Conservation (phyloP, 2,113 vertebrate genomes). For the Eulacestoma nigropectus region DNA sequence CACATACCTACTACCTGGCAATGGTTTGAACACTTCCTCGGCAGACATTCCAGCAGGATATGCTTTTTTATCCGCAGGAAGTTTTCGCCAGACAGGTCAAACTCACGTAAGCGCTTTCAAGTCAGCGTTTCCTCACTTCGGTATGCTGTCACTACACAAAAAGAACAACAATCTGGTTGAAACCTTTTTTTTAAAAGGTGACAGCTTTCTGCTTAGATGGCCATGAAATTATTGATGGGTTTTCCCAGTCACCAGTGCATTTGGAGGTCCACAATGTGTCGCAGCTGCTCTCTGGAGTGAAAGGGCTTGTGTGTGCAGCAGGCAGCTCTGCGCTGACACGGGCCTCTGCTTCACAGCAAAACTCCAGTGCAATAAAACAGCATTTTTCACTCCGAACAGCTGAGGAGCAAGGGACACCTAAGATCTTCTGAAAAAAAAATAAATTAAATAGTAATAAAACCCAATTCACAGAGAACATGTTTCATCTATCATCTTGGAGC, state of each 20-base stretch:
- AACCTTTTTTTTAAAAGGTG: not conserved
- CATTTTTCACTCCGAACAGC: not conserved
- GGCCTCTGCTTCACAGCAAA: not conserved
- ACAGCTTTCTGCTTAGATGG: not conserved
- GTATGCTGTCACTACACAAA: not conserved
- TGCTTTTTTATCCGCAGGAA: not conserved
- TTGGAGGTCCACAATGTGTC: not conserved
- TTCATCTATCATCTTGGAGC: not conserved
- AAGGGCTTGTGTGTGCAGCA: not conserved
- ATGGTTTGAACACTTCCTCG: not conserved
- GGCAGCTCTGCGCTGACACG: not conserved
- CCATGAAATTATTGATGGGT: not conserved
- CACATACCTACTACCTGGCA: not conserved
- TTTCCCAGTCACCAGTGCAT: not conserved
- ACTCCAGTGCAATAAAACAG: not conserved
- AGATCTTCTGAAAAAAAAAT: not conserved
- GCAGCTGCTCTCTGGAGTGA: not conserved
- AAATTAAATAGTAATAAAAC: not conserved
- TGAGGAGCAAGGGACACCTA: not conserved
- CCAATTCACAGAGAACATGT: not conserved
- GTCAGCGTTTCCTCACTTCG: not conserved
- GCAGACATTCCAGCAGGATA: not conserved
- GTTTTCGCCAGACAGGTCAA: not conserved
- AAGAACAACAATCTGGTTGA: not conserved
- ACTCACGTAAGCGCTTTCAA: not conserved